A percentile compares a stretch with the other conserved stretches of the same genome.
phyloP scores from a whole-genome alignment of 2,888 invertebrate genomes.

The Trachelus stipa region DNA sequence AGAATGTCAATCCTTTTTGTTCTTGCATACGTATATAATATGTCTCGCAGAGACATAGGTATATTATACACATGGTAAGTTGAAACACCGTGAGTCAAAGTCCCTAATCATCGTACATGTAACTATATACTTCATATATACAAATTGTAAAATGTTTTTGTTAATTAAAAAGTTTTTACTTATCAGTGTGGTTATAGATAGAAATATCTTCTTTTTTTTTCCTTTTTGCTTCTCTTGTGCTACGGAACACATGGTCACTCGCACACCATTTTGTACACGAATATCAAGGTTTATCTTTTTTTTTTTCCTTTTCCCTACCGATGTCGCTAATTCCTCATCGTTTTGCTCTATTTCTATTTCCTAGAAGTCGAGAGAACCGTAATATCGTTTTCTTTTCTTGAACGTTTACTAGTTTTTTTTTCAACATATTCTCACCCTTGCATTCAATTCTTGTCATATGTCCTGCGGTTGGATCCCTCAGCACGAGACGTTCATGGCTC shows the following conservation, averaged over 20 bases:
- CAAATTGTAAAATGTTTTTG: conserved; percentile 62
- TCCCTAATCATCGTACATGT: conserved; percentile 29
- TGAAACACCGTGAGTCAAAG: conserved; percentile 33
- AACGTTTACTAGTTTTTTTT: not conserved
- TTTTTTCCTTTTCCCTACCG: not conserved
- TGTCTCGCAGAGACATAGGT: conserved; percentile 29
- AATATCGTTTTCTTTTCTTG: conserved; percentile 5
- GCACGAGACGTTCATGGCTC: not conserved
- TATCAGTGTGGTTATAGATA: conserved; percentile 37
- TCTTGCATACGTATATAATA: conserved; percentile 18
- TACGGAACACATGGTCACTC: conserved; percentile 46
- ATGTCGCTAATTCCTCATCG: not conserved
- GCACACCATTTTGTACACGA: conserved; percentile 37
- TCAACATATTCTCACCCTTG: conserved; percentile 6
- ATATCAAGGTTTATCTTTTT: conserved; percentile 16
- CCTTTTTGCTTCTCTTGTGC: conserved; percentile 11
- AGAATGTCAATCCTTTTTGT: conserved; percentile 33
- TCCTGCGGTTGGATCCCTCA: not conserved
- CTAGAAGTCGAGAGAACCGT: conserved; percentile 20
- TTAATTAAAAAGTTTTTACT: conserved; percentile 52
- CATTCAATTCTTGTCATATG: conserved; percentile 2
- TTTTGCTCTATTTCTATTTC: conserved; percentile 12
- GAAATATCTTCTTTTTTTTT: conserved; percentile 19
- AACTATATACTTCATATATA: conserved; percentile 60
- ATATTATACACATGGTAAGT: conserved; percentile 42